Conservation (phyloP, 2,113 vertebrate species). For the Crotophaga sulcirostris region DNA sequence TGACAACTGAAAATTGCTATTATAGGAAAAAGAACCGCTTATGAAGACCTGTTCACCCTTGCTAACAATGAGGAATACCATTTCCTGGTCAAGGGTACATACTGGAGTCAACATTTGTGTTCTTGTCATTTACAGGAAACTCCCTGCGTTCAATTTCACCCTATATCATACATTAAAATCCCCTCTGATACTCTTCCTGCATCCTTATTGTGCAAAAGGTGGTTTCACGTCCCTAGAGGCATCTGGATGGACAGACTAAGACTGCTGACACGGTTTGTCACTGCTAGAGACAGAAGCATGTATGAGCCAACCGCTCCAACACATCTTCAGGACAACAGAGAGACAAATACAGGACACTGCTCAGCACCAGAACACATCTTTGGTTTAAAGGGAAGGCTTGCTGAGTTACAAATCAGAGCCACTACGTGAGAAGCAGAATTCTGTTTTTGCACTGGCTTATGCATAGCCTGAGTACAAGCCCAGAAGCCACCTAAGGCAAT, state of each 20-base stretch:
- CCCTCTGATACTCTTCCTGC: background rate
- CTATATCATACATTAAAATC: background rate
- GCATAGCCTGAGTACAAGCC: background rate
- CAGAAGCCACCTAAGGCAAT: background rate
- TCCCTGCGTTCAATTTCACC: background rate
- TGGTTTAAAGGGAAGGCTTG: background rate
- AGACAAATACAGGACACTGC: background rate
- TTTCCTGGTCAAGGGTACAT: background rate
- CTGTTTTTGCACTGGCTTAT: background rate
- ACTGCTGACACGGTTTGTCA: background rate
- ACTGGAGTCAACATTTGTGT: background rate
- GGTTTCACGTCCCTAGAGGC: background rate
- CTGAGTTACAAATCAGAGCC: background rate
- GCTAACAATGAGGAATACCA: background rate
- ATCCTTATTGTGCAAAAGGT: background rate
- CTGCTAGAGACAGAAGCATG: accelerated
- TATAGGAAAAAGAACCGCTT: background rate
- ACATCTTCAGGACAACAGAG: background rate
- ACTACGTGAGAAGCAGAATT: background rate
- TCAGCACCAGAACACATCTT: background rate
- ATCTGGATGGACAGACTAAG: background rate
- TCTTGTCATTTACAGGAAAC: background rate
- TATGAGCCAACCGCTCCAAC: background rate
- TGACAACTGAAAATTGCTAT: background rate
- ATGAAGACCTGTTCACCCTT: background rate